These are phyloP conservation scores for Diaperis boleti DNA, from an alignment of 2,888 invertebrate species.

Conservation along the genomic window DNA sequence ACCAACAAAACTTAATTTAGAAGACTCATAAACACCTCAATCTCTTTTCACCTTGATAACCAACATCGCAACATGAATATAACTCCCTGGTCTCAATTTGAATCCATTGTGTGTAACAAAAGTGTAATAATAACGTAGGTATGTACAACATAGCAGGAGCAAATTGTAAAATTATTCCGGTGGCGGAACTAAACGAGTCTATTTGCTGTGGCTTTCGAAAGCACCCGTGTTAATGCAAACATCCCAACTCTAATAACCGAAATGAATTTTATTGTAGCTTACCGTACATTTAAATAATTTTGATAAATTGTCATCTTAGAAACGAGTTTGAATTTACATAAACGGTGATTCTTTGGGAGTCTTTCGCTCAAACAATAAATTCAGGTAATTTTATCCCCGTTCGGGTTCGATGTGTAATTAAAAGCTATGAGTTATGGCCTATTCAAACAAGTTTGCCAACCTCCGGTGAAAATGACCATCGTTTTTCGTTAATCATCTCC, in stretches of 20 bases:
- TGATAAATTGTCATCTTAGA: slow-evolving; percentile 13
- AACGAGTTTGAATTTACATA: background rate
- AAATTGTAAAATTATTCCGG: background rate
- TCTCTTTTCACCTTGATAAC: no score
- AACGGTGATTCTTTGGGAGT: background rate
- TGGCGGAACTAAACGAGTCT: background rate
- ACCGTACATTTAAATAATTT: slow-evolving; percentile 27
- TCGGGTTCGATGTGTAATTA: slow-evolving; percentile 13
- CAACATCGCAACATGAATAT: no score
- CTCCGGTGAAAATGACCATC: slow-evolving; percentile 4
- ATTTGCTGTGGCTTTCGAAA: background rate
- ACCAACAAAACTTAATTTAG: no score
- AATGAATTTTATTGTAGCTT: slow-evolving; percentile 11
- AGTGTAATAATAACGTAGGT: background rate
- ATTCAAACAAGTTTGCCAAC: slow-evolving; percentile 6
- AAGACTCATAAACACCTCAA: no score
- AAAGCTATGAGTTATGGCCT: slow-evolving; percentile 16
- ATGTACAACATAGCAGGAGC: background rate
- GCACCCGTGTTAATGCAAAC: slow-evolving; percentile 8
- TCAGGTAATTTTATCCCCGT: slow-evolving; percentile 10
- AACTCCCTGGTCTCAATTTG: no score
- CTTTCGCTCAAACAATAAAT: background rate
- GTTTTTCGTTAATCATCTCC: slow-evolving; percentile 5
- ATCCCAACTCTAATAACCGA: slow-evolving; percentile 4
- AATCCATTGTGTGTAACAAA: background rate